Percentiles rank a stretch among this genome's conserved stretches.
phyloP scores from a whole-genome alignment of 2,113 vertebrate genomes.

The Globicephala melas region DNA sequence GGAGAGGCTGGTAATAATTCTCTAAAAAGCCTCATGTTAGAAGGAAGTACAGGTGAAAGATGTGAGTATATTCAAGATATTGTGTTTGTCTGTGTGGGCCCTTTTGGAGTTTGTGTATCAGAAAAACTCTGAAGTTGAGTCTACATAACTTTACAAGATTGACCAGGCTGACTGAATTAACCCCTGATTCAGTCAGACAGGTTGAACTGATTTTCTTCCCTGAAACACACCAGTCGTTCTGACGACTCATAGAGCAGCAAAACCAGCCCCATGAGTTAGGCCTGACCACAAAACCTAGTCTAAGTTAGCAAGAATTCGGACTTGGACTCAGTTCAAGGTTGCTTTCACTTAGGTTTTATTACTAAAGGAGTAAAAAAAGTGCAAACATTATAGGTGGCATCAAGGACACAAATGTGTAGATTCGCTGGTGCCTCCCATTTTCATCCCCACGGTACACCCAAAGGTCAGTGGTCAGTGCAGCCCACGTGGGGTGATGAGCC shows the following conservation, averaged over 20 bases:
- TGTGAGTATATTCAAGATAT: not conserved
- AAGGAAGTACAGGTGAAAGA: not conserved
- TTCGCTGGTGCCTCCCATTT: not conserved
- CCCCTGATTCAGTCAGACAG: not conserved
- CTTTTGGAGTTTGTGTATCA: not conserved
- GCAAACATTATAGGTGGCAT: not conserved
- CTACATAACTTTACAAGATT: not conserved
- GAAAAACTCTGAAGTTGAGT: not conserved
- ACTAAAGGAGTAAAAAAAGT: not conserved
- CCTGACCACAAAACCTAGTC: not conserved
- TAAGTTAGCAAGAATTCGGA: slow-evolving; percentile 12
- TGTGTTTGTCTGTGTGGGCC: not conserved
- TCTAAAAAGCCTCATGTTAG: not conserved
- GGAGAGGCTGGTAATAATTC: not conserved
- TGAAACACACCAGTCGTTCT: not conserved
- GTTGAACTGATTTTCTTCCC: not conserved
- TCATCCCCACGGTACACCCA: too few species aligned
- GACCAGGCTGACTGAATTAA: not conserved
- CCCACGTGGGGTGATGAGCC: not conserved
- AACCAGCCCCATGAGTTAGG: not conserved
- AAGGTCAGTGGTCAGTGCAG: not conserved
- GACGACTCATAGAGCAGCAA: not conserved
- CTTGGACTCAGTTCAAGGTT: not conserved
- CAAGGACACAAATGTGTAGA: not conserved
- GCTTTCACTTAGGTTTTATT: not conserved